Percentiles rank a stretch among this genome's conserved stretches.
Evolutionary conservation across 2,888 invertebrate species (phyloP).

Genomic region (Hemicrepidius hirtus): DNA sequence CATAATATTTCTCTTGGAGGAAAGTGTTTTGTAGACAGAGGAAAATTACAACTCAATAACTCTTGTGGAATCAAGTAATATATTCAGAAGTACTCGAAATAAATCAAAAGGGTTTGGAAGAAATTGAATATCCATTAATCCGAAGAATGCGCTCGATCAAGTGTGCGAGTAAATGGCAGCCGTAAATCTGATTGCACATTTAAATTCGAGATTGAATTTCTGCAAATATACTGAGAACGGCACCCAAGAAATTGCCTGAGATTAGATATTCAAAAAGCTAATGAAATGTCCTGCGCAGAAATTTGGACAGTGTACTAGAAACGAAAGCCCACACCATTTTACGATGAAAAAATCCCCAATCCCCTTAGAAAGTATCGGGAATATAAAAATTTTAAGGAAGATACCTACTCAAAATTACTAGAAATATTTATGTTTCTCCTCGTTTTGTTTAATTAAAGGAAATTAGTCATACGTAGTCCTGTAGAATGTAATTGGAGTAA

Average conservation of each 20-base stretch:
- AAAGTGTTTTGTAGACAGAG: constrained; percentile 30
- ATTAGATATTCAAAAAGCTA: constrained; percentile 64
- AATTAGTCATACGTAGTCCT: too few species aligned
- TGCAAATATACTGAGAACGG: constrained; percentile 60
- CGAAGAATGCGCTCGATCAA: constrained; percentile 59
- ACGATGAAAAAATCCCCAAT: background rate
- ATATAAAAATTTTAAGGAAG: background rate
- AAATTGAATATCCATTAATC: constrained; percentile 60
- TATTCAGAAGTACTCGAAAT: constrained; percentile 56
- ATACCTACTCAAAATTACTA: too few species aligned
- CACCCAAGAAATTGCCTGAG: constrained; percentile 60
- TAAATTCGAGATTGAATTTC: constrained; percentile 64
- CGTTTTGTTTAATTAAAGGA: too few species aligned
- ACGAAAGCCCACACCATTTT: background rate
- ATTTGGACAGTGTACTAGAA: constrained; percentile 45
- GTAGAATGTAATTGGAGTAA: too few species aligned
- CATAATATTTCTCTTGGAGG: constrained; percentile 15
- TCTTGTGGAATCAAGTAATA: constrained; percentile 51
- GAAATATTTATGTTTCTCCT: too few species aligned
- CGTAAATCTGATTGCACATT: constrained; percentile 65
- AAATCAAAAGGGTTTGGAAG: constrained; percentile 57
- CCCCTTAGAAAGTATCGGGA: background rate
- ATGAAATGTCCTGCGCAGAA: constrained; percentile 63
- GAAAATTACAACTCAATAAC: constrained; percentile 44
- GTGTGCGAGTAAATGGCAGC: constrained; percentile 62